phyloP scores from a whole-genome alignment of 1,140 invertebrate species.

The Eurosta solidaginis region DNA sequence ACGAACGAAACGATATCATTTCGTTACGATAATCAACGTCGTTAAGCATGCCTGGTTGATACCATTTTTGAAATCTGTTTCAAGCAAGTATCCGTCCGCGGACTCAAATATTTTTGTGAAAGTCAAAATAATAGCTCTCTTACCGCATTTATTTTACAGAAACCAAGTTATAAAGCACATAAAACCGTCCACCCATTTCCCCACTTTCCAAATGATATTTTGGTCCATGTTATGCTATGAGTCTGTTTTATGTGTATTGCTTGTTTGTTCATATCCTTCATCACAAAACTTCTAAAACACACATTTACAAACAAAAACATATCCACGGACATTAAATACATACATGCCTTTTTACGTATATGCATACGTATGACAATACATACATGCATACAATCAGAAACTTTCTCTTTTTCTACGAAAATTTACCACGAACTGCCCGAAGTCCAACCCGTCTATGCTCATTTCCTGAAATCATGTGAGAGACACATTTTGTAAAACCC shows the following conservation, averaged over 20 bases:
- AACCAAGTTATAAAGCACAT: too few species aligned
- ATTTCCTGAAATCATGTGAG: background rate
- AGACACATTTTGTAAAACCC: background rate
- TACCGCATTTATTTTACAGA: too few species aligned
- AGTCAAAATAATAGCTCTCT: too few species aligned
- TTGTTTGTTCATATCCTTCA: background rate
- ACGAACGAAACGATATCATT: too few species aligned
- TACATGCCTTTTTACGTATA: background rate
- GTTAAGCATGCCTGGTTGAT: too few species aligned
- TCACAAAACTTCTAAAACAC: background rate
- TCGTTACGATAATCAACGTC: too few species aligned
- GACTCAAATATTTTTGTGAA: too few species aligned
- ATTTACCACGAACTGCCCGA: background rate
- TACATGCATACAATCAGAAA: background rate
- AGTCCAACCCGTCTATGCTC: background rate
- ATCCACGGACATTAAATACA: background rate
- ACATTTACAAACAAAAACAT: background rate
- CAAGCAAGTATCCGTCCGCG: too few species aligned
- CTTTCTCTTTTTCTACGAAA: conserved; percentile 2
- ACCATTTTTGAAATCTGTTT: too few species aligned
- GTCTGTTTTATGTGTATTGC: background rate
- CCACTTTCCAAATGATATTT: too few species aligned
- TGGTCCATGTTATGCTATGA: too few species aligned
- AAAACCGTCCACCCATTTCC: too few species aligned
- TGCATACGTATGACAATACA: background rate